A percentile compares a stretch with the other conserved stretches of the same genome.
phyloP scores from a whole-genome alignment of 2,797 vertebrate genomes.

The Pangasius larnaudii region DNA sequence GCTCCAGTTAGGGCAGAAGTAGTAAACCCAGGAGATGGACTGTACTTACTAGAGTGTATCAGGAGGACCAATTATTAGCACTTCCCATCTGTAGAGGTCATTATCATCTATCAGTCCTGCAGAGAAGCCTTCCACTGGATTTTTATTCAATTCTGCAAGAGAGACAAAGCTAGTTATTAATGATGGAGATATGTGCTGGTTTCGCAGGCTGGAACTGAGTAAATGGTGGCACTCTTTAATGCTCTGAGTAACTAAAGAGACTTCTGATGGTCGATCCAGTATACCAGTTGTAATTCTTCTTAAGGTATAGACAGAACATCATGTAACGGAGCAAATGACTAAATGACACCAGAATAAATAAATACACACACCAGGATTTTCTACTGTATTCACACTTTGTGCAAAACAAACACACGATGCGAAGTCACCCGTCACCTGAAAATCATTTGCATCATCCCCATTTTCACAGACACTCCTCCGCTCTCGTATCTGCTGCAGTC shows the following conservation, averaged over 20 bases:
- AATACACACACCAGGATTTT: neutral
- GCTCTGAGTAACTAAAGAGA: neutral
- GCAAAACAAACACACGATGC: neutral
- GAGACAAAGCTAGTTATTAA: slow-evolving; percentile 28
- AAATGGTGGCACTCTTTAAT: too few species aligned
- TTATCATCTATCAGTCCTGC: slow-evolving; percentile 98
- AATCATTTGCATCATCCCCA: neutral
- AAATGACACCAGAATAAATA: neutral
- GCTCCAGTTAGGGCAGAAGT: neutral
- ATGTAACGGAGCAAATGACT: neutral
- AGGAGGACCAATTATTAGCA: slow-evolving; percentile 97
- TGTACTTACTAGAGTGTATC: slow-evolving; percentile 97
- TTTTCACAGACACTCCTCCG: neutral
- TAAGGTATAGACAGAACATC: neutral
- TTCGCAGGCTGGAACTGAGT: neutral
- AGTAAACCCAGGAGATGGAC: neutral
- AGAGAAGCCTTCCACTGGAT: slow-evolving; percentile 99
- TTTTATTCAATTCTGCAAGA: slow-evolving; percentile 94
- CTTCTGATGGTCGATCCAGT: neutral
- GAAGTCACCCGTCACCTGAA: neutral
- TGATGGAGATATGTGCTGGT: neutral
- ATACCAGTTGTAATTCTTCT: neutral
- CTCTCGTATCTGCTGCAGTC: neutral
- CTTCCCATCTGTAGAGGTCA: slow-evolving; percentile 99
- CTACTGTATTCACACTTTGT: neutral